A percentile compares a stretch with the other conserved stretches of the same genome.
These are phyloP conservation scores for Charadrius vociferus DNA, from an alignment of 2,113 vertebrate genomes.

Conservation along the genomic window DNA sequence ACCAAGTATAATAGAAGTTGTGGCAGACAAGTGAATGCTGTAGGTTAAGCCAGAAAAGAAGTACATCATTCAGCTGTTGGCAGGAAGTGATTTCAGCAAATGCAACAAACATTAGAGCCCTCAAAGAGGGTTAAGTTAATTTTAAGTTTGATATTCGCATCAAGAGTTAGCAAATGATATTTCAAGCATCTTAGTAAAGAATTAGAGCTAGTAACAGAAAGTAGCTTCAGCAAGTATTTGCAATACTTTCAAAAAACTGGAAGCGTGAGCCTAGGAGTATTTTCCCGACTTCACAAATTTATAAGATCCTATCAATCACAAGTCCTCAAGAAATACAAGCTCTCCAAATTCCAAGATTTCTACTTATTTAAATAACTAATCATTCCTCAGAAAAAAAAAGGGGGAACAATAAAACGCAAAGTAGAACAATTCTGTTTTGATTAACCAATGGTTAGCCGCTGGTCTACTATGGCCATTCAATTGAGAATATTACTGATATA, in stretches of 20 bases:
- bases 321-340: not conserved
- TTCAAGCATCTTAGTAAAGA: not conserved
- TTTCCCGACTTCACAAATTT: not conserved
- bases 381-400: not conserved
- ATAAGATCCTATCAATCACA: not conserved
- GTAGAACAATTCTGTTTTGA: not conserved
- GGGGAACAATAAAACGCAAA: not conserved
- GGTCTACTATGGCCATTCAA: not conserved
- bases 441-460: not conserved
- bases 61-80: not conserved
- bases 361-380: not conserved
- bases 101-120: not conserved
- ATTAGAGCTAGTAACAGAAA: not conserved
- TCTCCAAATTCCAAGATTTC: not conserved
- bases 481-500: not conserved
- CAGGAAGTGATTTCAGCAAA: not conserved
- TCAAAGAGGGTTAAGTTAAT: not conserved
- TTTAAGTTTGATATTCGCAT: not conserved
- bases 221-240: not conserved
- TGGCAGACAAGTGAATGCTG: not conserved
- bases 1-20: not conserved
- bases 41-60: not conserved
- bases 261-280: fast-evolving
- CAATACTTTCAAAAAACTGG: not conserved
- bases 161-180: not conserved